Evolutionary conservation across 2,888 invertebrate species (phyloP), one percentile per base, ranked within the genome.

Genomic region (Polyommatus iphigenia): DNA sequence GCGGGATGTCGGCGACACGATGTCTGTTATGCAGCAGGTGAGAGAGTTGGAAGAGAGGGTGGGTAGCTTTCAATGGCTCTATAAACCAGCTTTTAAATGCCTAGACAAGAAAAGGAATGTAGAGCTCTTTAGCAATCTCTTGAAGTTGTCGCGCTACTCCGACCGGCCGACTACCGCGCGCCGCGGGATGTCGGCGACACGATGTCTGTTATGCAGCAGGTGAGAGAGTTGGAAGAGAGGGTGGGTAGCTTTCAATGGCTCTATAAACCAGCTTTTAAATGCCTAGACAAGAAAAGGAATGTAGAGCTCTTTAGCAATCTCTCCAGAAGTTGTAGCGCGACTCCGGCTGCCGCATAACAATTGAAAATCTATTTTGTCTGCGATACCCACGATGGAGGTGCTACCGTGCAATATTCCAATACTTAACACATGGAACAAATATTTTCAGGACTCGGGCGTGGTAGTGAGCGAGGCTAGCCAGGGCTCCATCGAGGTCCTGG

Each of bases 401-500:
- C 24, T 1, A 24, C 24, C 2, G 24, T 24, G 24, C 6, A 36
- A 36, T 36, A 36, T 36, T 36, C 36, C 36, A 36, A 36, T 36
- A 36, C 36, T 36, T 6, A 36, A 50, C 50, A 50, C 6, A 50
- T 15, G 13, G 0, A 18, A 20, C 62, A 7, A 10, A 29, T 71
- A 29, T 75, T 86, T 85, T 85, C 87, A 92, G 94, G 95, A 94
- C 81, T 94, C 94, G 8, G 94, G 95, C 78, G 94, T 94, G 80
- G 92, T 94, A 80, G 95, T 95, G 82, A 94, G 94, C 84, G 94
- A 94, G 84, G 92, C 93, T 79, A 93, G 94, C 83, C 94, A 93
- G 84, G 94, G 94, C 88, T 94, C 94, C 88, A 92, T 93, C 87
- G 94, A 94, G 89, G 93, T 94, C 90, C 92, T 94, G 89, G 94